Evolutionary conservation across 2,797 vertebrate genomes (phyloP).

Genomic region (Taeniopygia guttata): DNA sequence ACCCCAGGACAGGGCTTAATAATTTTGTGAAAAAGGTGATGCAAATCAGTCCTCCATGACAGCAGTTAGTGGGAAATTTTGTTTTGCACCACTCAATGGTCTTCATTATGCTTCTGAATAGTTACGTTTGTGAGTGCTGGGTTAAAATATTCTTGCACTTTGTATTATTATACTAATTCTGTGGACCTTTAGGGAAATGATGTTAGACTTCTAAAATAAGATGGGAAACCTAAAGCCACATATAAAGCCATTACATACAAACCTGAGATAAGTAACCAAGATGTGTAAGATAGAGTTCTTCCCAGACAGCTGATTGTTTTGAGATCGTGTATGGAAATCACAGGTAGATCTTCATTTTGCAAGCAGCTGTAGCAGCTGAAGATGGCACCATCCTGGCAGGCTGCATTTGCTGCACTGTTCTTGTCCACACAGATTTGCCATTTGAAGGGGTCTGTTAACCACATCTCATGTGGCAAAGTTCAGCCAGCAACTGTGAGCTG

Average conservation of each 20-base stretch:
- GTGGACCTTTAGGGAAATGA: not conserved
- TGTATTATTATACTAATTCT: not conserved
- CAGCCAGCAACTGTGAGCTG: fast-evolving
- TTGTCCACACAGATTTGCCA: not conserved
- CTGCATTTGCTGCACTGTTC: not conserved
- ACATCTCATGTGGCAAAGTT: not conserved
- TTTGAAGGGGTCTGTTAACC: not conserved
- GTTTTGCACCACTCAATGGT: not conserved
- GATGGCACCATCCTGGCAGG: not conserved
- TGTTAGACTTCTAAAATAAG: not conserved
- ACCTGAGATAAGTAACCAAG: not conserved
- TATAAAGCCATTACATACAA: not conserved
- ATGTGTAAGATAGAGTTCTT: not conserved
- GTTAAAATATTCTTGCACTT: not conserved
- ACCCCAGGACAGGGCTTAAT: not conserved
- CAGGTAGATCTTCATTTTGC: not conserved
- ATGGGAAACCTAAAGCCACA: not conserved
- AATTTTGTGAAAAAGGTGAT: not conserved
- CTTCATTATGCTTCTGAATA: not conserved
- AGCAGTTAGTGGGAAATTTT: not conserved
- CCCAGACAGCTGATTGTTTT: not conserved
- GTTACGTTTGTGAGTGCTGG: not conserved
- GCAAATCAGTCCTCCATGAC: not conserved
- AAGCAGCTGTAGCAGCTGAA: not conserved
- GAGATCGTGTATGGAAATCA: fast-evolving